phyloP scores from a whole-genome alignment of 2,113 vertebrate species.

The Entelurus aequoreus region DNA sequence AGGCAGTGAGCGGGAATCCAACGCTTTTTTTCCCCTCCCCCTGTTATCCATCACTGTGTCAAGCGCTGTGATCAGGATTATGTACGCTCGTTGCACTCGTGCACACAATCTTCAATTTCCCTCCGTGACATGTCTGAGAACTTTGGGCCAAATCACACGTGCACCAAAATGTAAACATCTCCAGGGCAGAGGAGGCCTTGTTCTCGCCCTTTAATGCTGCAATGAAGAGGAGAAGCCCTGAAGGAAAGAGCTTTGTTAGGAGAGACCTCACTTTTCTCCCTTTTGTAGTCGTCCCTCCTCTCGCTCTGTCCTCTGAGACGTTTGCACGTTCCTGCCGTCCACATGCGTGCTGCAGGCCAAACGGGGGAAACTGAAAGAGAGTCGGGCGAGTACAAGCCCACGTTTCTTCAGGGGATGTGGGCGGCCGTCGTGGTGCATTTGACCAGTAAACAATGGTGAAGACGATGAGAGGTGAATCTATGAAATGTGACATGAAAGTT shows the following conservation, averaged over 20 bases:
- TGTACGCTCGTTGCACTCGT: slow-evolving; percentile 8
- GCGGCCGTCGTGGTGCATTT: slow-evolving; percentile 23
- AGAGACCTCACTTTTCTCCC: slow-evolving; percentile 25
- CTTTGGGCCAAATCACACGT: slow-evolving; percentile 7
- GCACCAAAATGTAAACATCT: slow-evolving; percentile 13
- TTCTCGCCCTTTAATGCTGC: slow-evolving; percentile 29
- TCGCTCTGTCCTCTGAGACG: slow-evolving; percentile 27
- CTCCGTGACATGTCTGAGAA: neutral
- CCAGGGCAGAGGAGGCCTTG: slow-evolving; percentile 41
- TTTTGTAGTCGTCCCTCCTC: slow-evolving; percentile 8
- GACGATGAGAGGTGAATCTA: slow-evolving; percentile 26
- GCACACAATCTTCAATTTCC: neutral
- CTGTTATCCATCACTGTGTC: slow-evolving; percentile 22
- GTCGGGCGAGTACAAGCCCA: slow-evolving; percentile 40
- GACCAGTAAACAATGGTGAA: slow-evolving; percentile 40
- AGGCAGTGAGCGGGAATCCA: slow-evolving; percentile 25
- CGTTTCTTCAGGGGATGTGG: slow-evolving; percentile 30
- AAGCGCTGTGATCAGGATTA: slow-evolving; percentile 3
- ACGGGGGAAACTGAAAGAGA: slow-evolving; percentile 47
- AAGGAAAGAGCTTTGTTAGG: slow-evolving; percentile 51
- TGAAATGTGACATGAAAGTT: slow-evolving; percentile 45
- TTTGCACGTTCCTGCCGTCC: slow-evolving; percentile 57
- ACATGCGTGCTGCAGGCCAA: slow-evolving; percentile 57
- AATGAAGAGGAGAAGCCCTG: slow-evolving; percentile 25
- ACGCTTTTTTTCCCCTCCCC: slow-evolving; percentile 6